Conservation (phyloP, 1,140 invertebrate genomes). For the Philopotamus ludificatus region DNA sequence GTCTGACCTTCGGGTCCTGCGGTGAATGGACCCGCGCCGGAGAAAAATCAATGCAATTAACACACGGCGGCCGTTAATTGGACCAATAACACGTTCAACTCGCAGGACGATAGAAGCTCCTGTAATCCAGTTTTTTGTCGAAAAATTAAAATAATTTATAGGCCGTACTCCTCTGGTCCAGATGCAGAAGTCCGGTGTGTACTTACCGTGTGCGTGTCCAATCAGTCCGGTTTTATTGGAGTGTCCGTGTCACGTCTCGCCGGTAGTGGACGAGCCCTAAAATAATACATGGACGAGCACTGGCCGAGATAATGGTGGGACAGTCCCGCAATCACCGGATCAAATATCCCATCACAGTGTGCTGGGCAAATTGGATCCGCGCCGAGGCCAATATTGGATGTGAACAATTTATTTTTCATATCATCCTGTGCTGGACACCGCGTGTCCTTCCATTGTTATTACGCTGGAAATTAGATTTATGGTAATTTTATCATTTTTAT, state of each 20-base stretch:
- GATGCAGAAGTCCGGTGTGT: not conserved
- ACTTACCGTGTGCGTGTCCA: conserved; percentile 13
- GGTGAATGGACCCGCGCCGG: no score
- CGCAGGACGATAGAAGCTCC: no score
- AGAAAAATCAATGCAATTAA: no score
- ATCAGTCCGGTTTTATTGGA: conserved; percentile 15
- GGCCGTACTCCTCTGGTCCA: no score
- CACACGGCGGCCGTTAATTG: no score
- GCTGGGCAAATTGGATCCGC: conserved; percentile 20
- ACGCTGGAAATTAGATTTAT: no score
- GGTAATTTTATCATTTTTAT: no score
- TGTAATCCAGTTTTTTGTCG: no score
- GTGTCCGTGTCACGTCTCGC: conserved; percentile 18
- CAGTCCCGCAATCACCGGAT: conserved; percentile 19
- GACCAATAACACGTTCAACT: no score
- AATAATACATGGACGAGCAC: conserved; percentile 10
- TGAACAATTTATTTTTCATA: not conserved
- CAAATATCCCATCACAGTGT: conserved; percentile 21
- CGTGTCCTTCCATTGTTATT: not conserved
- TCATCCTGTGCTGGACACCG: not conserved
- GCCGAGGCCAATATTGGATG: conserved; percentile 4
- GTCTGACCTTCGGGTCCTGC: not conserved
- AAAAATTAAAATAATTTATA: no score
- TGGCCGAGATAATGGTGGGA: conserved; percentile 7
- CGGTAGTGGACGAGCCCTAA: conserved; percentile 19